Evolutionary conservation across 2,797 vertebrate genomes (phyloP).

Genomic region (Dryobates pubescens): DNA sequence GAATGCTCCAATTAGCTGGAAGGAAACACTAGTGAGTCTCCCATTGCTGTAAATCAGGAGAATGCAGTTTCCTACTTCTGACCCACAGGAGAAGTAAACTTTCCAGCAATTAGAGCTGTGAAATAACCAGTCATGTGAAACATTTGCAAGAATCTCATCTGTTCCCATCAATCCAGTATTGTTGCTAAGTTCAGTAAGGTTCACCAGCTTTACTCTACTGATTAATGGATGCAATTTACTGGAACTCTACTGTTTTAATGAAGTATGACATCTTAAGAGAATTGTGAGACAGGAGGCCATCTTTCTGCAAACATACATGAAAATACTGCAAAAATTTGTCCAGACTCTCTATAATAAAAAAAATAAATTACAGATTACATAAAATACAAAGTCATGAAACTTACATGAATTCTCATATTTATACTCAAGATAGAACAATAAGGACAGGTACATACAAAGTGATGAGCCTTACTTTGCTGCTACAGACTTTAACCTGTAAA

Average conservation of each 20-base stretch:
- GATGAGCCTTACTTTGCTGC: not conserved
- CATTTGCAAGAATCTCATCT: constrained; percentile 44
- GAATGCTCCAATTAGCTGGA: constrained; percentile 8
- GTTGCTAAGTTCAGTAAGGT: constrained; percentile 25
- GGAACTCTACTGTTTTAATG: not conserved
- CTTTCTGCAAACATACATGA: not conserved
- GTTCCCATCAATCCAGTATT: constrained; percentile 21
- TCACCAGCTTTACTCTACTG: constrained; percentile 28
- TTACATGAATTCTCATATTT: not conserved
- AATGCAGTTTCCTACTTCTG: not conserved
- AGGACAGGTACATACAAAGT: not conserved
- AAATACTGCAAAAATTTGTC: constrained; percentile 5
- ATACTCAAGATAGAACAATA: not conserved
- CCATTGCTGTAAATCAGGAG: constrained; percentile 11
- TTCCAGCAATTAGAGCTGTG: constrained; percentile 46
- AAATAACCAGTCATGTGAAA: constrained; percentile 53
- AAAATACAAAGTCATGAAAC: not conserved
- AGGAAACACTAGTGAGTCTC: not conserved
- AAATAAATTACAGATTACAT: not conserved
- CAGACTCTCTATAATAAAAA: not conserved
- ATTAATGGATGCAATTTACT: constrained; percentile 19
- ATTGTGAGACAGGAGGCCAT: constrained; percentile 12
- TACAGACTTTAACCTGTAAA: not conserved
- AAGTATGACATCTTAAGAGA: not conserved
- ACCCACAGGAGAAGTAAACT: constrained; percentile 21